Conservation (phyloP, 2,888 invertebrate genomes). For the Cheiracanthium punctorium region DNA sequence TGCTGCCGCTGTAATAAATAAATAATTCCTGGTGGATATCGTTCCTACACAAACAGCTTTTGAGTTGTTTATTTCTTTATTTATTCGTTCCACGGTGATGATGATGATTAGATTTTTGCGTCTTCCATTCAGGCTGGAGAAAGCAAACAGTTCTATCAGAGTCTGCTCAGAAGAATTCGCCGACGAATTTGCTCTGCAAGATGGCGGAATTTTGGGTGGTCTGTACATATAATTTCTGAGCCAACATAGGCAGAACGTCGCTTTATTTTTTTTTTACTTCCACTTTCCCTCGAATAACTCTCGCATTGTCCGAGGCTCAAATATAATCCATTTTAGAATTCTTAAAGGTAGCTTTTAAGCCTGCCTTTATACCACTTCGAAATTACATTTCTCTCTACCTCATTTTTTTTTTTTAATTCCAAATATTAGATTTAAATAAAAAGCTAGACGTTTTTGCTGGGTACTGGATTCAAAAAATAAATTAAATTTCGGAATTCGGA, state of each 20-base stretch:
- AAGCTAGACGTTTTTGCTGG: too few relatives aligned
- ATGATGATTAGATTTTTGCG: background rate
- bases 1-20: background rate
- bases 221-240: background rate
- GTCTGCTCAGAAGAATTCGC: background rate
- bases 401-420: too few relatives aligned
- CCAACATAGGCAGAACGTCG: slow-evolving; percentile 3
- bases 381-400: background rate
- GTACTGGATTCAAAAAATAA: too few relatives aligned
- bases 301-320: background rate
- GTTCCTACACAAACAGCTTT: background rate
- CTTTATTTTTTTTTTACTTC: background rate
- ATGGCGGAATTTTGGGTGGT: slow-evolving; percentile 11
- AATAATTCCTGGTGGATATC: background rate
- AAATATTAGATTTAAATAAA: too few relatives aligned
- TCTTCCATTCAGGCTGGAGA: background rate
- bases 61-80: background rate
- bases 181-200: background rate
- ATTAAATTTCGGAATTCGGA: too few relatives aligned
- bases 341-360: background rate
- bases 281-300: background rate
- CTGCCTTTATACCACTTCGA: background rate
- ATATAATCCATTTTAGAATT: background rate
- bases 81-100: background rate
- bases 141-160: background rate